Percentiles rank a stretch among this genome's conserved stretches.
Conservation (phyloP, 1,140 invertebrate genomes). For the Hydropsyche tenuis region DNA sequence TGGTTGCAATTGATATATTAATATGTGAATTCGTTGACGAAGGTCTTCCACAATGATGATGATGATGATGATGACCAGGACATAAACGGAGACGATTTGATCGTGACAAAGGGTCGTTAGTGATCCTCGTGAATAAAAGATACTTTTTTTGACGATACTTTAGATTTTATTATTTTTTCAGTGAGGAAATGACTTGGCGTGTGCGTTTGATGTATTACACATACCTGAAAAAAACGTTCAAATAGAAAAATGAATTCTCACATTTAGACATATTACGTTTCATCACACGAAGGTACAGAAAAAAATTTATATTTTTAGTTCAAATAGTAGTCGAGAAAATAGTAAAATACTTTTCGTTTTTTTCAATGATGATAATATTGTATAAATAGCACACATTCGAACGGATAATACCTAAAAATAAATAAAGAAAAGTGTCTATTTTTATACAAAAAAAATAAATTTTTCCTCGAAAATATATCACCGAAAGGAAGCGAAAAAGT, state of each 20-base stretch:
- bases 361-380: no score
- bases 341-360: no score
- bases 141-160: not conserved
- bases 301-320: no score
- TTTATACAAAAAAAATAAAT: not conserved
- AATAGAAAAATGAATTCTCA: not conserved
- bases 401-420: not conserved
- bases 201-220: not conserved
- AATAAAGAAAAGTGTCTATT: not conserved
- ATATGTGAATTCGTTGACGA: not conserved
- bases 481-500: not conserved
- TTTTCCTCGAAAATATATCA: not conserved
- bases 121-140: not conserved
- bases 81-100: not conserved
- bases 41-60: not conserved
- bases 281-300: not conserved
- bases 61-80: not conserved
- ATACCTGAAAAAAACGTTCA: not conserved
- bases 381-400: no score
- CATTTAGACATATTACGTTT: not conserved
- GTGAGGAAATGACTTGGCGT: not conserved
- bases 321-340: no score
- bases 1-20: not conserved
- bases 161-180: not conserved
- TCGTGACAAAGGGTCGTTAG: conserved; percentile 9